A percentile compares a stretch with the other conserved stretches of the same genome.
These are phyloP conservation scores for Hyposoter dolosus DNA, from an alignment of 2,888 invertebrate genomes.

Conservation along the genomic window DNA sequence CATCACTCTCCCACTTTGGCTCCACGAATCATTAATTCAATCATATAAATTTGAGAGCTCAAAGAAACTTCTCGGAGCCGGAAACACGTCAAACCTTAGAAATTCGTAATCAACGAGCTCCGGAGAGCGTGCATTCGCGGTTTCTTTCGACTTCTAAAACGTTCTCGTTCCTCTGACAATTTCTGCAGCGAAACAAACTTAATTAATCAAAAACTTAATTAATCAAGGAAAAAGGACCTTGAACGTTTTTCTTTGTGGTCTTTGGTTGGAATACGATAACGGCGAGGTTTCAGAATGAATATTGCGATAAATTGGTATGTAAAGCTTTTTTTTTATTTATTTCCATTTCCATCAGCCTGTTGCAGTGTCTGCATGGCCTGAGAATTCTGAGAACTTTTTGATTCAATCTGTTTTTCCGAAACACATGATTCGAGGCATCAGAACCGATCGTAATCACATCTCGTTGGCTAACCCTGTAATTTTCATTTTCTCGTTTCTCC, in stretches of 20 bases:
- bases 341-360: slow-evolving; percentile 9
- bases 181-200: not conserved
- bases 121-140: not conserved
- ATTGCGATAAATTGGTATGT: not conserved
- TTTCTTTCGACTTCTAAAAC: not conserved
- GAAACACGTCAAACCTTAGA: not conserved
- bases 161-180: not conserved
- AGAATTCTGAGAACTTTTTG: not conserved
- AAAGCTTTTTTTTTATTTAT: not conserved
- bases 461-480: slow-evolving; percentile 22
- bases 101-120: not conserved
- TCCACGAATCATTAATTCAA: not conserved
- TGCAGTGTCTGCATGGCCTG: not conserved
- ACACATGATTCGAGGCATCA: slow-evolving; percentile 6
- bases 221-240: not conserved
- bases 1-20: not conserved
- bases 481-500: slow-evolving; percentile 18
- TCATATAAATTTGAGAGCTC: not conserved
- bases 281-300: not conserved
- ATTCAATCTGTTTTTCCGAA: slow-evolving; percentile 26
- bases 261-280: not conserved
- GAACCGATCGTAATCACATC: slow-evolving; percentile 45
- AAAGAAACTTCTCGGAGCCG: not conserved
- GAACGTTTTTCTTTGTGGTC: not conserved
- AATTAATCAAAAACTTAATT: too few species aligned